Conservation (phyloP, 1,140 invertebrate genomes). For the Achroia grisella region DNA sequence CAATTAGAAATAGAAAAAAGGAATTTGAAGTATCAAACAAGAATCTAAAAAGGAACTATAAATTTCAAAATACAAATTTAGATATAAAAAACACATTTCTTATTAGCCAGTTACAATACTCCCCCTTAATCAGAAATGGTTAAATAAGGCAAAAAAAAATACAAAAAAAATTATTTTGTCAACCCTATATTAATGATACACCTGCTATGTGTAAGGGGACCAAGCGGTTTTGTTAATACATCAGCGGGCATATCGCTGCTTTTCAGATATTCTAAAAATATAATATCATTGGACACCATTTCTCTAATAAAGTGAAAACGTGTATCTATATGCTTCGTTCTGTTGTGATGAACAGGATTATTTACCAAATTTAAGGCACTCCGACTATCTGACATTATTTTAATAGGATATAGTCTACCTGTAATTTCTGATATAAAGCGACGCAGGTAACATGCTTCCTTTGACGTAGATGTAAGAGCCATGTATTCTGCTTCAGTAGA, state of each 20-base stretch:
- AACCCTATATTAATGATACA: no score
- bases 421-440: background rate
- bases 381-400: slow-evolving; percentile 12
- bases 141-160: no score
- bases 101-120: no score
- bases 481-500: background rate
- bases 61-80: no score
- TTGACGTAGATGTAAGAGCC: background rate
- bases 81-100: no score
- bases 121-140: no score
- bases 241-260: slow-evolving; percentile 9
- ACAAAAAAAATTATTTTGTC: no score
- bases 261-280: slow-evolving; percentile 7
- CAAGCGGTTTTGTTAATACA: slow-evolving; percentile 14
- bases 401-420: background rate
- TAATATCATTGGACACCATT: background rate
- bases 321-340: slow-evolving; percentile 17
- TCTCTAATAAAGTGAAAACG: slow-evolving; percentile 14
- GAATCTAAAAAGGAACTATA: no score
- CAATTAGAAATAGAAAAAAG: no score
- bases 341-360: slow-evolving; percentile 7
- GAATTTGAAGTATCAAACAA: no score
- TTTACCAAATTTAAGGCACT: slow-evolving; percentile 6
- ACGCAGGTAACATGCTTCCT: background rate
- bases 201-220: no score